Evolutionary conservation across 2,888 invertebrate genomes (phyloP).

Genomic region (Stegophylla sp.): DNA sequence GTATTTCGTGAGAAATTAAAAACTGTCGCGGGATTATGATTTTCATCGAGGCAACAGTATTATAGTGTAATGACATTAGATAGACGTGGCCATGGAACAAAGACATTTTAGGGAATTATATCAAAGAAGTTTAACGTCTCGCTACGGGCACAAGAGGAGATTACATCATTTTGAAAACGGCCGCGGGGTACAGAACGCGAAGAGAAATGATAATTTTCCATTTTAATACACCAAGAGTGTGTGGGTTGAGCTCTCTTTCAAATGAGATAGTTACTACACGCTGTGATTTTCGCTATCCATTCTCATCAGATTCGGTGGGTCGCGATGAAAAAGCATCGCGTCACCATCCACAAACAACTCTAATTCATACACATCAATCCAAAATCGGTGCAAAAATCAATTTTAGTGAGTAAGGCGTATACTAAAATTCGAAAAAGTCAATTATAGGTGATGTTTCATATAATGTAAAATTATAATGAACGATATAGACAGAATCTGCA

Average conservation of each 20-base stretch:
- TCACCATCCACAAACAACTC: background rate
- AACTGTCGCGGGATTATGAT: background rate
- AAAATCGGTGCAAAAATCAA: no score
- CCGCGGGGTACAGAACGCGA: background rate
- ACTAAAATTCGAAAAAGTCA: no score
- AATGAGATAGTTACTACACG: background rate
- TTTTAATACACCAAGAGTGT: background rate
- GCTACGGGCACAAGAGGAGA: no score
- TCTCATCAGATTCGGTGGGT: background rate
- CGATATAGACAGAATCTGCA: no score
- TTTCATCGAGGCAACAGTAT: no score
- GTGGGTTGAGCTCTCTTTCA: background rate
- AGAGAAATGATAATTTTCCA: background rate
- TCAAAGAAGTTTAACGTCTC: slow-evolving; percentile 4
- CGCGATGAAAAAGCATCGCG: background rate
- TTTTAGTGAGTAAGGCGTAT: no score
- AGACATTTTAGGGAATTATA: background rate
- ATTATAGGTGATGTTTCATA: no score
- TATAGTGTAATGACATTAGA: background rate
- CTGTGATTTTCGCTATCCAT: background rate
- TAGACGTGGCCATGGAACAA: background rate
- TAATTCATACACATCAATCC: no score
- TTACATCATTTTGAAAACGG: background rate
- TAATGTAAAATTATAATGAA: no score
- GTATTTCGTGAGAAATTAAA: background rate